phyloP scores from a whole-genome alignment of 2,113 vertebrate species.

The Notarius quadriscutis region DNA sequence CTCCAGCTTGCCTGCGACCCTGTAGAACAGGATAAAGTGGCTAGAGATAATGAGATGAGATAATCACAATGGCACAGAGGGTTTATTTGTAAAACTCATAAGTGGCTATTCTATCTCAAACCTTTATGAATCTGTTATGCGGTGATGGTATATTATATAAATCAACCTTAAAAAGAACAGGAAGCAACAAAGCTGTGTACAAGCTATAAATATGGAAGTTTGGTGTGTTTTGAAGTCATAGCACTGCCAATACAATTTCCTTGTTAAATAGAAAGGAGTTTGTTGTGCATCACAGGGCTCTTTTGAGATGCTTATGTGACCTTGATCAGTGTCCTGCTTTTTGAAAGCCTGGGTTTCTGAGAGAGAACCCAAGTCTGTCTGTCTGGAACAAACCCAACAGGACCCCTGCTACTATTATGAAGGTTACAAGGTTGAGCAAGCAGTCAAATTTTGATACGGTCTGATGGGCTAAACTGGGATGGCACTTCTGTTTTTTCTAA shows the following conservation, averaged over 20 bases:
- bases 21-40: no score
- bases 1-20: no score
- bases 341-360: not conserved
- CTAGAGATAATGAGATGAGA: no score
- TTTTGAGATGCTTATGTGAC: not conserved
- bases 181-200: not conserved
- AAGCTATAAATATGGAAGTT: not conserved
- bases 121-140: not conserved
- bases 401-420: not conserved
- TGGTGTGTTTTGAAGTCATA: not conserved
- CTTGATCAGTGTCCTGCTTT: not conserved
- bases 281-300: not conserved
- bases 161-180: not conserved
- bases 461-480: not conserved
- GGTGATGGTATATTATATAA: not conserved
- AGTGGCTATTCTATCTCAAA: not conserved
- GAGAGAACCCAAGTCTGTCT: not conserved
- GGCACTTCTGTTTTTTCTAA: not conserved
- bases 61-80: not conserved
- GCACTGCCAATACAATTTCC: not conserved
- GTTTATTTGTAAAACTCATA: not conserved
- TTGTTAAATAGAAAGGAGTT: not conserved
- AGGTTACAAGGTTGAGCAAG: not conserved
- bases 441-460: not conserved
- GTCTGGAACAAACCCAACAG: not conserved